Percentiles rank a stretch among this genome's conserved stretches.
Conservation (phyloP, 1,140 invertebrate genomes). For the Temnothorax longispinosus region DNA sequence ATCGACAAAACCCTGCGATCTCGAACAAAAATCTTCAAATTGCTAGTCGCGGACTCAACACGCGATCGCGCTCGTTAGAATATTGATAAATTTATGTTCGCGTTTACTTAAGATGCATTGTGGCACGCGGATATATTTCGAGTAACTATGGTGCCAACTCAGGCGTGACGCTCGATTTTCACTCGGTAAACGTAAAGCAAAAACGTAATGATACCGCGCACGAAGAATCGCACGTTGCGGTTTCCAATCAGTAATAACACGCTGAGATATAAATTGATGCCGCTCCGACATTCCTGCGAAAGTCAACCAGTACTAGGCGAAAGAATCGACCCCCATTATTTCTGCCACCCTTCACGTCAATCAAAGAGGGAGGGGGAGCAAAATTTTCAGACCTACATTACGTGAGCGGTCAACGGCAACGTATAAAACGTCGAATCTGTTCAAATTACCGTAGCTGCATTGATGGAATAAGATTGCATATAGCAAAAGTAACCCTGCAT, state of each 20-base stretch:
- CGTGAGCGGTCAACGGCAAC: background rate
- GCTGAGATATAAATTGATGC: conserved; percentile 25
- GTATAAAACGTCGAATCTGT: background rate
- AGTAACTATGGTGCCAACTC: background rate
- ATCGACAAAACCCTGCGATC: background rate
- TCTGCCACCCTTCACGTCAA: background rate
- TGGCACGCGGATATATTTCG: background rate
- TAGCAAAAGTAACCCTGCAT: background rate
- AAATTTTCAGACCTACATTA: conserved; percentile 17
- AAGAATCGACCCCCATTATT: conserved; percentile 18
- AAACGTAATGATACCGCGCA: conserved; percentile 56
- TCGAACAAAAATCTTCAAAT: background rate
- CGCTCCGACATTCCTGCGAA: background rate
- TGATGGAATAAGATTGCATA: conserved; percentile 22
- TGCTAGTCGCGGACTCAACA: background rate
- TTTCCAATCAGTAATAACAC: conserved; percentile 57
- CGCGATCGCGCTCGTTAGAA: conserved; percentile 17
- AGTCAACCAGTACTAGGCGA: conserved; percentile 14
- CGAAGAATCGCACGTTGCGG: conserved; percentile 49
- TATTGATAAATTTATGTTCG: conserved; percentile 28
- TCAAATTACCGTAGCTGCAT: background rate
- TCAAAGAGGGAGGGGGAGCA: background rate
- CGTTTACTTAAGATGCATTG: background rate
- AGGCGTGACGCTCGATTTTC: conserved; percentile 35
- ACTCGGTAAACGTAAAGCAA: conserved; percentile 37